phyloP scores from a whole-genome alignment of 2,797 vertebrate species.

The Knipowitschia caucasica region DNA sequence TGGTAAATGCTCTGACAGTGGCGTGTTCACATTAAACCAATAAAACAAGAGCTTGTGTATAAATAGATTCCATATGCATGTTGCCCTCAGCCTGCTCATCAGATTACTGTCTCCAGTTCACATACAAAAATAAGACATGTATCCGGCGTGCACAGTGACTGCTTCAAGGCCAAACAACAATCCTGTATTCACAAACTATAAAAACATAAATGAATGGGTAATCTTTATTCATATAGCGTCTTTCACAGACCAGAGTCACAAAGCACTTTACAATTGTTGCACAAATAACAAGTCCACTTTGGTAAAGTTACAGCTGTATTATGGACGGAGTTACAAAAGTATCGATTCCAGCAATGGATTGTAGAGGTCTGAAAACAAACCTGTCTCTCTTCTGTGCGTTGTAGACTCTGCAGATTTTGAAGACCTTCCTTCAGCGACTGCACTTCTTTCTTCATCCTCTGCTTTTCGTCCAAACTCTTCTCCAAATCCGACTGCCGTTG shows the following conservation, averaged over 20 bases:
- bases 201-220: too few species aligned
- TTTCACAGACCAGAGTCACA: too few species aligned
- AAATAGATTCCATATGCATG: background rate
- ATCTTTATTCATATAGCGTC: too few species aligned
- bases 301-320: background rate
- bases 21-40: background rate
- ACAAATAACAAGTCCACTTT: too few species aligned
- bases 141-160: background rate
- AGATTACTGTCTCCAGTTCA: background rate
- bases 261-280: too few species aligned
- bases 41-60: background rate
- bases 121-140: background rate
- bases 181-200: too few species aligned
- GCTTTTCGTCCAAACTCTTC: conserved; percentile 86
- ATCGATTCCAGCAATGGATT: background rate
- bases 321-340: too few species aligned
- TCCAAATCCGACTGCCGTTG: conserved; percentile 86
- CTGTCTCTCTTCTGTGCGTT: conserved; percentile 52
- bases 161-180: background rate
- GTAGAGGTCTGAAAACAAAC: conserved; percentile 46
- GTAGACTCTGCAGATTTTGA: conserved; percentile 67
- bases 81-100: background rate
- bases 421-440: conserved; percentile 88
- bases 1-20: background rate
- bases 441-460: conserved; percentile 83